Evolutionary conservation across 2,888 invertebrate species (phyloP).

Genomic region (Trachelus iudaicus): DNA sequence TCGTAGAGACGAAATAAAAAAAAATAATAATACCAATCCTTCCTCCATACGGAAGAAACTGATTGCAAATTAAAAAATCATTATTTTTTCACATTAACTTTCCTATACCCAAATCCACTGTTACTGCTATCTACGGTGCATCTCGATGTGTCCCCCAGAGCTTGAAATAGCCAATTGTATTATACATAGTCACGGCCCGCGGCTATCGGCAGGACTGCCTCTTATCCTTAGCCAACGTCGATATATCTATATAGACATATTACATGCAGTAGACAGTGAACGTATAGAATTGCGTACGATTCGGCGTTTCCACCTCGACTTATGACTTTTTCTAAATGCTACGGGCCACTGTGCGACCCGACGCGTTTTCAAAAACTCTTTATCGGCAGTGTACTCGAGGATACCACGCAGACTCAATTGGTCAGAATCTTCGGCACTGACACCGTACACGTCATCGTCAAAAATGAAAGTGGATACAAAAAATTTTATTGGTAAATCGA

Average conservation of each 20-base stretch:
- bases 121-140: neutral
- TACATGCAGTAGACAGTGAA: neutral
- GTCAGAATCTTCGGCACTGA: neutral
- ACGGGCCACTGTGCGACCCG: conserved; percentile 10
- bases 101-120: too few relatives aligned
- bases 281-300: neutral
- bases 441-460: neutral
- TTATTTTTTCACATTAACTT: neutral
- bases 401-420: neutral
- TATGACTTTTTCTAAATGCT: conserved; percentile 11
- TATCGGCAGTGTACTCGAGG: neutral
- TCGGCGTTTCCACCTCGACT: conserved; percentile 1
- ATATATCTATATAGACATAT: neutral
- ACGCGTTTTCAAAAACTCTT: neutral
- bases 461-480: neutral
- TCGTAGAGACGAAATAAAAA: neutral
- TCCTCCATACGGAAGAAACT: neutral
- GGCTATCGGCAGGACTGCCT: neutral
- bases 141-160: neutral
- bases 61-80: too few relatives aligned
- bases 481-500: neutral
- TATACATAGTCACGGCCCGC: neutral
- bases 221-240: neutral
- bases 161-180: neutral
- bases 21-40: neutral